Evolutionary conservation across 2,888 invertebrate genomes (phyloP).

Genomic region (Drosophila macrospina): DNA sequence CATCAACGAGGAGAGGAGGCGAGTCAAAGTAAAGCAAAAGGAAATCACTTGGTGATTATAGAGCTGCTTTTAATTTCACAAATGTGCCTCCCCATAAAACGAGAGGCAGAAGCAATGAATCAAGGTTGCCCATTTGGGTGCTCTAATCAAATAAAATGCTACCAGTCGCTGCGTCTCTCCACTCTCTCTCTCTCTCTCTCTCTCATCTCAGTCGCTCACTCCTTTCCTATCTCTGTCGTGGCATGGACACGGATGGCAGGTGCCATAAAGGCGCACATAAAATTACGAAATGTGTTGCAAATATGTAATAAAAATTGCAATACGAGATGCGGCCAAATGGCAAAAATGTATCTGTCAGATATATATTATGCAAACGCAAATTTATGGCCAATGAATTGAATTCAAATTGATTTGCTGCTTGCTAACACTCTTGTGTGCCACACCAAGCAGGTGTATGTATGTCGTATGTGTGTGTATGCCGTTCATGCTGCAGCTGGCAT

Average conservation of each 20-base stretch:
- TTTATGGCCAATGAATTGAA: constrained; percentile 67
- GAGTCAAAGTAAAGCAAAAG: constrained; percentile 20
- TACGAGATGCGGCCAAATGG: constrained; percentile 51
- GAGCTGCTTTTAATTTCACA: constrained; percentile 72
- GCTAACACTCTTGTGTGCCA: background rate
- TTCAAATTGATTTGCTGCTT: constrained; percentile 54
- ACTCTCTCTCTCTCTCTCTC: background rate
- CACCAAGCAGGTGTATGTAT: background rate
- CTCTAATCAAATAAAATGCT: constrained; percentile 60
- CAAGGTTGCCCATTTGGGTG: constrained; percentile 47
- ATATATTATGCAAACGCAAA: constrained; percentile 62
- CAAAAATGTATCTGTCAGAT: constrained; percentile 50
- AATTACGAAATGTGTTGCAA: constrained; percentile 61
- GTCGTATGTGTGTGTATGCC: background rate
- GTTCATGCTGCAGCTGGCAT: constrained; percentile 18
- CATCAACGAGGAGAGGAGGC: background rate
- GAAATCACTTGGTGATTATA: constrained; percentile 71
- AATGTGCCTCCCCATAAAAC: constrained; percentile 47
- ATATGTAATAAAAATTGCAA: constrained; percentile 72
- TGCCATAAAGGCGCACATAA: constrained; percentile 61
- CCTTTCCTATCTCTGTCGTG: background rate
- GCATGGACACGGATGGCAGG: constrained; percentile 38
- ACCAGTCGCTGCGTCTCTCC: background rate
- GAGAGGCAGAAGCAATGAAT: constrained; percentile 34
- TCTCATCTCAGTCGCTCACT: constrained; percentile 2